Base-by-base conservation (phyloP, 2,797 vertebrate genomes). In the Distichodus sexfasciatus region DNA sequence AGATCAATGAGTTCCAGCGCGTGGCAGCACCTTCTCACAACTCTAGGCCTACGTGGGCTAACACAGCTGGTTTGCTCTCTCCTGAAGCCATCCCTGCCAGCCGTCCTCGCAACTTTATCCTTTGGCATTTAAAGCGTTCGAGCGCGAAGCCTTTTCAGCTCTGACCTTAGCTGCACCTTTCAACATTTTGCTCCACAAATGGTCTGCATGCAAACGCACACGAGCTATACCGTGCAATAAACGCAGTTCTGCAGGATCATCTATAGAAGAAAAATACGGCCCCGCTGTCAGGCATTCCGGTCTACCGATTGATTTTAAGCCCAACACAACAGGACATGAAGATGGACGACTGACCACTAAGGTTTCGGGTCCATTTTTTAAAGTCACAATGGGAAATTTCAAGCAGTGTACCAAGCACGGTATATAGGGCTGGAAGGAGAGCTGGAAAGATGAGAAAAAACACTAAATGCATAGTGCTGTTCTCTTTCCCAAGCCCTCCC, bases 401-500 rank as follows among this genome's bases (percentile, higher is more conserved):
- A n/a, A 43, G 24, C 21, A 29, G 10, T 36, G 3, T 43, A 3
- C 9, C 4, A 24, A 60, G 3, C 12, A 11, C 3, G 26, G 19
- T 17, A 29, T 14, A 23, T 9, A 15, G 14, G 29, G 23, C 28
- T 17, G 0, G 15, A 60, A 12, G 7, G 29, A 14, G 4, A 59
- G 31, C 48, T 24, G 40, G 7, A 14, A 38, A 4, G 41, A 24
- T 33, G 4, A 26, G 21, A 48, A 31, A 19, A 9, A 41, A 38
- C 46, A 64, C 53, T 71, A 41, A 61, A 58, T 50, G 71, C 48
- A 59, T 44, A 47, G 28, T 77, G 47, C 31, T 66, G 60, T 60
- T 76, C 33, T 70, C 36, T 63, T 72, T 80, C 68, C 76, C 79
- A 78, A 78, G 82, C 75, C 83, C 89, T 91, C 93, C 94, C 92